A percentile compares a stretch with the other conserved stretches of the same genome.
These are phyloP conservation scores for Brienomyrus longianalis DNA, from an alignment of 2,113 vertebrate genomes.

Conservation along the genomic window DNA sequence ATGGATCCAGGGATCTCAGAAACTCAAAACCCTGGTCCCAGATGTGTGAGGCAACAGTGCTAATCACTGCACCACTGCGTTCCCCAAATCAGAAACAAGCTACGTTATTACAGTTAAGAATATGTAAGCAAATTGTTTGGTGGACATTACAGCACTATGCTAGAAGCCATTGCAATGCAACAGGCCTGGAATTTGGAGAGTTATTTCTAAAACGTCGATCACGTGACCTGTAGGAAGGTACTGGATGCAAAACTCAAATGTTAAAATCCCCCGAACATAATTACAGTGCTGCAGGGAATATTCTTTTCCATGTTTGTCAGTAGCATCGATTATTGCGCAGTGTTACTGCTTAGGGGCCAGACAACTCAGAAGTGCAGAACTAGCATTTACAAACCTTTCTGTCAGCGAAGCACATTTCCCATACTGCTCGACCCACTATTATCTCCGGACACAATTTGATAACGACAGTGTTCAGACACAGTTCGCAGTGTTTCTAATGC, in stretches of 20 bases:
- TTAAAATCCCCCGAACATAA: neutral
- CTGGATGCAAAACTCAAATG: neutral
- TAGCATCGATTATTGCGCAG: neutral
- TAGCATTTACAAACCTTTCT: neutral
- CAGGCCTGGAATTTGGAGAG: neutral
- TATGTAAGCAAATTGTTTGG: neutral
- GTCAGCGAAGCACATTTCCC: neutral
- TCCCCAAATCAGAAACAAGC: too few species aligned
- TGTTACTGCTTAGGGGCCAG: neutral
- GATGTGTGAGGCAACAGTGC: neutral
- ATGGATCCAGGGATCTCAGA: too few species aligned
- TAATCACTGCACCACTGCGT: too few species aligned
- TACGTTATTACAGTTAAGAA: neutral
- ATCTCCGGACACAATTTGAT: neutral
- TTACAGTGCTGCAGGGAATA: neutral
- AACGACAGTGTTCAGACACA: neutral
- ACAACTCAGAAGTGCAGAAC: neutral
- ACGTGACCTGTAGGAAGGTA: neutral
- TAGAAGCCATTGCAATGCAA: neutral
- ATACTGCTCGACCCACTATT: neutral
- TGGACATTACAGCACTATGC: neutral
- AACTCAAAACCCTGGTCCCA: neutral
- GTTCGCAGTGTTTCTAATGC: neutral
- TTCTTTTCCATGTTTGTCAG: neutral
- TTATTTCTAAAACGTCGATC: neutral